phyloP scores from a whole-genome alignment of 2,797 vertebrate species.

The Scarus forsteni region DNA sequence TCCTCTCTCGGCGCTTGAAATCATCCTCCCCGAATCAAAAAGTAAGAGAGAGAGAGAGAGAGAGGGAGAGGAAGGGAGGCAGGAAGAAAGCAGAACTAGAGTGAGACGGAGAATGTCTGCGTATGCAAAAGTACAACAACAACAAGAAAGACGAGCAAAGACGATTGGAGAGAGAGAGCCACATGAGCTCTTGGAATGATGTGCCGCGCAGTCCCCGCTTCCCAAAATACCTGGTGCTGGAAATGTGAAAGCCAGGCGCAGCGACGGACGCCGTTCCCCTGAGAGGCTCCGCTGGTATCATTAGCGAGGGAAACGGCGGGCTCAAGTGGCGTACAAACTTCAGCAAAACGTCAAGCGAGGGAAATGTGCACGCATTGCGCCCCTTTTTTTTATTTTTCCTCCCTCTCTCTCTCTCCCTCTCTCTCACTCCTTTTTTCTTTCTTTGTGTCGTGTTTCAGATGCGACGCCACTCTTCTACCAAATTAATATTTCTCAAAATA shows the following conservation, averaged over 20 bases:
- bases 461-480: conserved; percentile 81
- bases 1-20: conserved; percentile 66
- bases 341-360: conserved; percentile 90
- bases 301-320: conserved; percentile 87
- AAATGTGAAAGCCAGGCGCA: conserved; percentile 83
- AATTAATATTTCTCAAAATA: conserved; percentile 91
- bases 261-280: conserved; percentile 85
- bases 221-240: conserved; percentile 88
- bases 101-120: conserved; percentile 79
- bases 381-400: conserved; percentile 49
- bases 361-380: conserved; percentile 79
- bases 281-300: conserved; percentile 88
- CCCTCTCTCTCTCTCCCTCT: conserved; percentile 57
- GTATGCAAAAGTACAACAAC: conserved; percentile 86
- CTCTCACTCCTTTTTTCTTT: conserved; percentile 59
- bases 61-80: conserved; percentile 56
- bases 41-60: conserved; percentile 66
- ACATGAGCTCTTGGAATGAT: conserved; percentile 85
- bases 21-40: conserved; percentile 82
- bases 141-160: conserved; percentile 76
- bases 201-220: conserved; percentile 85
- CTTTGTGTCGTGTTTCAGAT: conserved; percentile 79
- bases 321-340: conserved; percentile 90
- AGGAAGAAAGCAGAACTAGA: conserved; percentile 69
- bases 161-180: conserved; percentile 72